phyloP scores from a whole-genome alignment of 2,888 invertebrate species.

The Cyrtodaria siliqua region DNA sequence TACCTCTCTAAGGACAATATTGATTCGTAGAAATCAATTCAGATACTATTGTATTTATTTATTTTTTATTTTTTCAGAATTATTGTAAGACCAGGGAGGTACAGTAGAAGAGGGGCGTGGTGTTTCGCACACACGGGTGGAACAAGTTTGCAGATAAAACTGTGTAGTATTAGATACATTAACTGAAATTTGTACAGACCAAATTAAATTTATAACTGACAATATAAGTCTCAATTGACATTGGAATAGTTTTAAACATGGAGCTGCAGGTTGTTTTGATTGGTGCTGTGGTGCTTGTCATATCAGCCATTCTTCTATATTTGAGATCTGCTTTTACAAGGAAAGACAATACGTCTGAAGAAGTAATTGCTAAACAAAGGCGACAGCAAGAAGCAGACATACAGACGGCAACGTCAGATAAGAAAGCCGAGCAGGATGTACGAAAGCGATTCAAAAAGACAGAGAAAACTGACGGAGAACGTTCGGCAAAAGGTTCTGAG shows the following conservation, averaged over 20 bases:
- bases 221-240: background rate
- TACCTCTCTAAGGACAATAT: too few species aligned
- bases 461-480: constrained; percentile 70
- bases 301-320: constrained; percentile 90
- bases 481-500: constrained; percentile 50
- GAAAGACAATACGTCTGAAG: constrained; percentile 94
- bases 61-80: too few species aligned
- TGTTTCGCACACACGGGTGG: constrained; percentile 6
- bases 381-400: constrained; percentile 81
- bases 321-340: constrained; percentile 91
- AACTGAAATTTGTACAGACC: too few species aligned
- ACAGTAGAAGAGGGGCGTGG: constrained; percentile 33
- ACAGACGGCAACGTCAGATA: constrained; percentile 83
- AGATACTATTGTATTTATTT: too few species aligned
- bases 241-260: constrained; percentile 87
- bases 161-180: too few species aligned
- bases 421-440: constrained; percentile 88
- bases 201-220: too few species aligned
- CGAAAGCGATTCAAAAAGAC: constrained; percentile 79
- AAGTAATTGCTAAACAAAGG: constrained; percentile 93
- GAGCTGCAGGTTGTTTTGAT: constrained; percentile 91
- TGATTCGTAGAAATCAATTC: too few species aligned
- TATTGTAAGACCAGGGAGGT: too few species aligned
- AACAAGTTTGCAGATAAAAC: too few species aligned
- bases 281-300: constrained; percentile 89